Evolutionary conservation across 2,888 invertebrate genomes (phyloP), one percentile per base, ranked within the genome.

Genomic region (Polyommatus icarus): DNA sequence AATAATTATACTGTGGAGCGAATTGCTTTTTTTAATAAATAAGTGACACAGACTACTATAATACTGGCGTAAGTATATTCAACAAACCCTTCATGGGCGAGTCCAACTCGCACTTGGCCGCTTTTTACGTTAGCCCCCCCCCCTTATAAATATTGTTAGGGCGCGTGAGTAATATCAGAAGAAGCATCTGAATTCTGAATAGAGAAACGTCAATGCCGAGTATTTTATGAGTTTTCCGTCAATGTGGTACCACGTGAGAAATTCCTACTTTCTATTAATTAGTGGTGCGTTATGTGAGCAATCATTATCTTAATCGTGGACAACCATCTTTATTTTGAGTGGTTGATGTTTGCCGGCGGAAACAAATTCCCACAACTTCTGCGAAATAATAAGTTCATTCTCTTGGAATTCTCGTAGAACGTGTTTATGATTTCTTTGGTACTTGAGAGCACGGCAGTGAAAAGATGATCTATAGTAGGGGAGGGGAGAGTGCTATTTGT

Each of bases 231-330:
- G 36, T 24, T 75, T 46, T 50, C 46, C 50, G 75, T 29, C 75
- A 24, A 12, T 24, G 50, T 54, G n/a, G n/a, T 24, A 18, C 20
- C 10, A 46, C 36, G 24, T 73, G 29, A 75, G 54, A 75, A 75
- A 75, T 29, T 54, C 18, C 54, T 54, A 54, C 75, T 75, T 75
- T 75, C 75, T 75, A 50, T 75, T 75, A 75, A 75, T 75, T 75
- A 75, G 29, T 32, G 12, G 73, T 54, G 50, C 75, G 75, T 75
- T 75, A 54, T 54, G 75, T 29, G 46, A 50, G 29, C 18, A 50
- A 50, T 73, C 0, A 36, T 36, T 50, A 50, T 75, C 54, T 29
- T 75, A 24, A 75, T 75, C 75, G n/a, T 18, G 46, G 50, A 73
- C 29, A 54, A 75, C 24, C 54, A 75, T 75, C 75, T 75, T 40